Evolutionary conservation across 1,140 invertebrate species (phyloP).

Genomic region (Diploscapter pachys): DNA sequence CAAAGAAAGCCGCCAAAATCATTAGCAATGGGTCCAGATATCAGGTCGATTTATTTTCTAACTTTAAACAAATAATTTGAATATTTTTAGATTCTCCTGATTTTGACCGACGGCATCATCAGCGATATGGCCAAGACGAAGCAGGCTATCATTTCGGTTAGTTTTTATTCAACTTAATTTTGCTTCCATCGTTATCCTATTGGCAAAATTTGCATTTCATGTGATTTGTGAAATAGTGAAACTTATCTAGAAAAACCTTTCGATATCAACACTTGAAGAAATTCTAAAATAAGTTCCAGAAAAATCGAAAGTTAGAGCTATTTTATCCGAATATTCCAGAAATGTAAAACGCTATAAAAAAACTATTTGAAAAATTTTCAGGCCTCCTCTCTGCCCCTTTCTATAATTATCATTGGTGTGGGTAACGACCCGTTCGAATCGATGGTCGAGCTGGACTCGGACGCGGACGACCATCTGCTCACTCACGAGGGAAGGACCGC

Average conservation of each 20-base stretch:
- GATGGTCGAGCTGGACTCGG: constrained; percentile 61
- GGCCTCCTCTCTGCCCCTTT: constrained; percentile 66
- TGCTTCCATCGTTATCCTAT: too few species aligned
- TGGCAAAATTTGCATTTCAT: neutral
- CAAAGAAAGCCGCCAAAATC: constrained; percentile 34
- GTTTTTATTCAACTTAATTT: too few species aligned
- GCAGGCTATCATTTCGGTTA: constrained; percentile 47
- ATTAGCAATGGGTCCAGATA: constrained; percentile 47
- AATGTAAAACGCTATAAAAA: neutral
- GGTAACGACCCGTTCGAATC: constrained; percentile 66
- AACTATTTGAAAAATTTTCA: constrained; percentile 33
- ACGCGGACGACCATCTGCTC: constrained; percentile 66
- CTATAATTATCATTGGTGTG: constrained; percentile 68
- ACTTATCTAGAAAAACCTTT: too few species aligned
- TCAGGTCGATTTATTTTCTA: constrained; percentile 43
- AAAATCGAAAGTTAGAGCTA: too few species aligned
- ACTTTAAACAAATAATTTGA: neutral
- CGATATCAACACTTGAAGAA: too few species aligned
- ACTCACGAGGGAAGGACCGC: constrained; percentile 62
- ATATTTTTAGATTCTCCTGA: constrained; percentile 64
- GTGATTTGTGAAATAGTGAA: constrained; percentile 2
- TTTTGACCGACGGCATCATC: constrained; percentile 71
- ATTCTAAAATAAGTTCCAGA: too few species aligned
- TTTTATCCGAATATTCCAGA: too few species aligned
- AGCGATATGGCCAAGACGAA: constrained; percentile 69